phyloP scores from a whole-genome alignment of 2,888 invertebrate species.

The Pseudanteris insignis region DNA sequence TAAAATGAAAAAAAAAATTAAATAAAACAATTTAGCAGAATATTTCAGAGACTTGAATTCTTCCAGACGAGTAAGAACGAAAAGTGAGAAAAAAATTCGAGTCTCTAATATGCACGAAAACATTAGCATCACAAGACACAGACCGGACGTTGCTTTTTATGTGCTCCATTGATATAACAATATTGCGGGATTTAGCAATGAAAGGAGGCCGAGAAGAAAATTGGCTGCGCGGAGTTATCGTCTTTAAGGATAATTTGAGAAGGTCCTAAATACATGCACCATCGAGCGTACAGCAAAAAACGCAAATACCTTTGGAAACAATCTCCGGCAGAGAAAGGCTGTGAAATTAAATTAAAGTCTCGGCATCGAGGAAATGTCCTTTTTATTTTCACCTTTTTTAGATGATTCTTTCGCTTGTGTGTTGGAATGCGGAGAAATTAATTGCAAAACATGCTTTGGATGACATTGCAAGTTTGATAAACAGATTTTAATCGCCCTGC shows the following conservation, averaged over 20 bases:
- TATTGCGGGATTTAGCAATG: constrained; percentile 35
- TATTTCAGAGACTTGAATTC: too few relatives aligned
- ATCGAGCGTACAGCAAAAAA: constrained; percentile 11
- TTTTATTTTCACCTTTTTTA: too few relatives aligned
- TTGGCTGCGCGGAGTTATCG: constrained; percentile 21
- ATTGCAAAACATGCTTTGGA: too few relatives aligned
- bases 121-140: constrained; percentile 40
- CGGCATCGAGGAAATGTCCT: constrained; percentile 3
- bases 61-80: too few relatives aligned
- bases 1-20: too few relatives aligned
- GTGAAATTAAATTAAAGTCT: constrained; percentile 17
- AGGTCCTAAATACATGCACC: constrained; percentile 23
- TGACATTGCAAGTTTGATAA: too few relatives aligned
- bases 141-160: constrained; percentile 27
- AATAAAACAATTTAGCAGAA: too few relatives aligned
- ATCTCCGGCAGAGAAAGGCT: constrained; percentile 1
- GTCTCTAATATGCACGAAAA: constrained; percentile 11
- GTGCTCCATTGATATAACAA: constrained; percentile 26
- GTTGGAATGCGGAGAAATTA: too few relatives aligned
- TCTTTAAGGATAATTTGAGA: constrained; percentile 39
- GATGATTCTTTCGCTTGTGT: too few relatives aligned
- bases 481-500: too few relatives aligned
- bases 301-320: constrained; percentile 14
- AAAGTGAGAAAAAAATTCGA: not conserved
- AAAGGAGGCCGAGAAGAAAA: constrained; percentile 20